Conservation (phyloP, 1,140 invertebrate genomes). For the Polypedilum vanderplanki region DNA sequence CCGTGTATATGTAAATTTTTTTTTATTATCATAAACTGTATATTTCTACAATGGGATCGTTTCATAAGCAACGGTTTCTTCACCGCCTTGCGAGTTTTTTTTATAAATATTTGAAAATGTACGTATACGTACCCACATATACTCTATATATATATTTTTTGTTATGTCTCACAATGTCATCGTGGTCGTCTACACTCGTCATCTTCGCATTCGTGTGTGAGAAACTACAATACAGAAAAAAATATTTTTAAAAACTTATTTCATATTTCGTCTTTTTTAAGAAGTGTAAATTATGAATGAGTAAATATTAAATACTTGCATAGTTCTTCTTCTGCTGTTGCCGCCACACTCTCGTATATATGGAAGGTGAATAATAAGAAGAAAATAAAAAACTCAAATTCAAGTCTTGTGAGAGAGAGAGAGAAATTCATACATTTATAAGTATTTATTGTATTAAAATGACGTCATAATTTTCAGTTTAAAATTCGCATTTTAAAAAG, state of each 20-base stretch:
- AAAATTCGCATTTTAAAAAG: slow-evolving; percentile 8
- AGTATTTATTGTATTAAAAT: not conserved
- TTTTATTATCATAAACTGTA: slow-evolving; percentile 11
- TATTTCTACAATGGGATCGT: slow-evolving; percentile 18
- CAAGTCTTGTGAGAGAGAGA: too few relatives aligned
- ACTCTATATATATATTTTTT: too few relatives aligned
- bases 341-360: too few relatives aligned
- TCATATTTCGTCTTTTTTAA: not conserved
- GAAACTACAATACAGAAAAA: too few relatives aligned
- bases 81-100: not conserved
- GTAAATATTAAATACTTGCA: slow-evolving; percentile 19
- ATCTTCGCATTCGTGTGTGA: not conserved
- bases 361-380: too few relatives aligned
- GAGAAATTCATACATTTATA: not conserved
- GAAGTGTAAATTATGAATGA: slow-evolving; percentile 14
- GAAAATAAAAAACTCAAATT: not conserved
- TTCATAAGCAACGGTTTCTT: slow-evolving; percentile 3
- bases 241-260: not conserved
- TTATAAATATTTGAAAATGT: too few relatives aligned
- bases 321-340: not conserved
- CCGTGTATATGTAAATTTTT: not conserved
- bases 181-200: not conserved
- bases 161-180: not conserved
- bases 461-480: slow-evolving; percentile 15
- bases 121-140: too few relatives aligned